phyloP scores from a whole-genome alignment of 2,113 vertebrate species.

The Apodemus speciosus region DNA sequence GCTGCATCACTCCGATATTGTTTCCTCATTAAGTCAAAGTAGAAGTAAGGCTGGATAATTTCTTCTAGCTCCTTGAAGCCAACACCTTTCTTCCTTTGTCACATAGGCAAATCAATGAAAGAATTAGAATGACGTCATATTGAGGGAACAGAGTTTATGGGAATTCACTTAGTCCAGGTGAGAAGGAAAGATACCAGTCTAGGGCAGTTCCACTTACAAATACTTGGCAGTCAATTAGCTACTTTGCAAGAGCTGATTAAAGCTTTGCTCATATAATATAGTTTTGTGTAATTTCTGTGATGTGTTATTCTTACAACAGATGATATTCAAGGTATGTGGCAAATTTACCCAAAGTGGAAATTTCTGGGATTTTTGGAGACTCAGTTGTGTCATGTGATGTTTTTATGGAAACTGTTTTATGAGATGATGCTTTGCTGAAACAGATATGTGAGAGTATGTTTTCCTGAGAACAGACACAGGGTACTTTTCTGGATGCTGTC shows the following conservation, averaged over 20 bases:
- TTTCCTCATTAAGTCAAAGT: not conserved
- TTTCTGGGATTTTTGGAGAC: no score
- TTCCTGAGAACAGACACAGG: no score
- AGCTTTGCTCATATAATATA: not conserved
- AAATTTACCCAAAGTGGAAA: not conserved
- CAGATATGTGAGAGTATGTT: no score
- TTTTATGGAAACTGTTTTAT: no score
- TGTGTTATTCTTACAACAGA: slow-evolving; percentile 66
- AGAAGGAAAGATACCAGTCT: not conserved
- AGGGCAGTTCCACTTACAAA: not conserved
- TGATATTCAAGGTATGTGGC: slow-evolving; percentile 67
- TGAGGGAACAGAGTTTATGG: not conserved
- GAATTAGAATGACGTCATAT: not conserved
- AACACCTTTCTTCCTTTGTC: not conserved
- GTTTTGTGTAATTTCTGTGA: slow-evolving; percentile 3
- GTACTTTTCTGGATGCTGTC: no score
- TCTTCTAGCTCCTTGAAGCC: not conserved
- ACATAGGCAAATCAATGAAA: not conserved
- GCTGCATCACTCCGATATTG: not conserved
- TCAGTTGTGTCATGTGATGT: no score
- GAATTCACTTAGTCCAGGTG: not conserved
- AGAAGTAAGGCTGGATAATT: not conserved
- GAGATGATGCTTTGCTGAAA: no score
- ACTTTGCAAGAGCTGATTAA: slow-evolving; percentile 21
- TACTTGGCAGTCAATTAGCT: no score